Evolutionary conservation across 2,113 vertebrate genomes (phyloP).

Genomic region (Siniperca knerii): DNA sequence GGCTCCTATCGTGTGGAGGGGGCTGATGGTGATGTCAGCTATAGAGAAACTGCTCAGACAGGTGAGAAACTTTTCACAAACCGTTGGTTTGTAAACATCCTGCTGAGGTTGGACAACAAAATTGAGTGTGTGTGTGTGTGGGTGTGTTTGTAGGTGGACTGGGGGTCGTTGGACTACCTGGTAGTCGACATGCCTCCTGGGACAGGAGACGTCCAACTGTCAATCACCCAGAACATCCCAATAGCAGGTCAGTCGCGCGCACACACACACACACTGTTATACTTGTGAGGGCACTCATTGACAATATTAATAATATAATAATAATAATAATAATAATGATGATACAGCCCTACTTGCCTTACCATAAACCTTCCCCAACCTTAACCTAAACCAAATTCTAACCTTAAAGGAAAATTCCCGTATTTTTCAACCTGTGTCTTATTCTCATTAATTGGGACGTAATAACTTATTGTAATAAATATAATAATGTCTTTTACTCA

Average conservation of each 20-base stretch:
- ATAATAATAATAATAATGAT: too few relatives aligned
- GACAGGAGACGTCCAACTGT: slow-evolving; percentile 97
- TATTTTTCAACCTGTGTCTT: too few relatives aligned
- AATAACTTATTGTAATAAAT: too few relatives aligned
- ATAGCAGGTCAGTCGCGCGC: slow-evolving; percentile 86
- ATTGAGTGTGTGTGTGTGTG: background rate
- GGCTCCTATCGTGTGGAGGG: slow-evolving; percentile 93
- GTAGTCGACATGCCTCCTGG: slow-evolving; percentile 99
- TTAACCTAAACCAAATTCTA: too few relatives aligned
- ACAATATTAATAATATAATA: too few relatives aligned
- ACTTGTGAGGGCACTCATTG: too few relatives aligned
- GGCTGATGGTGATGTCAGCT: slow-evolving; percentile 98
- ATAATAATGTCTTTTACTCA: too few relatives aligned
- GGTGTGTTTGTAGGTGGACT: slow-evolving; percentile 90
- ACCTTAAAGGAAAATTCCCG: too few relatives aligned
- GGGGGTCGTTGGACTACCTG: slow-evolving; percentile 94
- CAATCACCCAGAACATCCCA: slow-evolving; percentile 94
- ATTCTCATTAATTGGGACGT: too few relatives aligned
- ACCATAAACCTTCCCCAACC: too few relatives aligned
- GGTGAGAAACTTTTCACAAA: slow-evolving; percentile 75
- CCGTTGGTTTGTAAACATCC: background rate
- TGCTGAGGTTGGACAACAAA: background rate
- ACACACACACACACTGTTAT: background rate
- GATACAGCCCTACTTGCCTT: too few relatives aligned
- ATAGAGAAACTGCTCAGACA: slow-evolving; percentile 93